Percentiles rank a stretch among this genome's conserved stretches.
These are phyloP conservation scores for Hucho hucho DNA, from an alignment of 2,113 vertebrate genomes.

Conservation along the genomic window DNA sequence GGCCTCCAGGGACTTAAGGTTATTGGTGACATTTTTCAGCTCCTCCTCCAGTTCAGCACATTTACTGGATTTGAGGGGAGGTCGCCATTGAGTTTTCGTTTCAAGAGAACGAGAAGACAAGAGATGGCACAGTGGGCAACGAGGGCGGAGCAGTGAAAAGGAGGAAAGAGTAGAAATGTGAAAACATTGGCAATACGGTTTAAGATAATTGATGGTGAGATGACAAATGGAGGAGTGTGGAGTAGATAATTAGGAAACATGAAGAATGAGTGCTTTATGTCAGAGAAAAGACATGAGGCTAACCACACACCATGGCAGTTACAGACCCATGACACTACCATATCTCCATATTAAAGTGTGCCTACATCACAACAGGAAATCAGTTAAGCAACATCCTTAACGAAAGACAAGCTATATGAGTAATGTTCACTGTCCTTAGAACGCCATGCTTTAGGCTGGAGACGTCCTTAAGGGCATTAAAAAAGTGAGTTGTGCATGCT, in stretches of 20 bases:
- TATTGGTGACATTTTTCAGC: constrained; percentile 98
- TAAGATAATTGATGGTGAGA: not conserved
- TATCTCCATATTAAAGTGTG: too few species aligned
- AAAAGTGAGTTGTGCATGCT: too few species aligned
- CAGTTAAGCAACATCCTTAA: too few species aligned
- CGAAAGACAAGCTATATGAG: too few species aligned
- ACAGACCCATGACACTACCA: too few species aligned
- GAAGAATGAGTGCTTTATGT: not conserved
- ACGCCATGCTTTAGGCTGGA: too few species aligned
- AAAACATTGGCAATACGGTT: not conserved
- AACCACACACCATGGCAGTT: too few species aligned
- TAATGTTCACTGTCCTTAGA: too few species aligned
- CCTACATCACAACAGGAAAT: too few species aligned
- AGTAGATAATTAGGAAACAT: not conserved
- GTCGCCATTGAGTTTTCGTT: constrained; percentile 6
- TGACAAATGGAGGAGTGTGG: too few species aligned
- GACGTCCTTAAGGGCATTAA: too few species aligned
- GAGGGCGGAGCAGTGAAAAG: not conserved
- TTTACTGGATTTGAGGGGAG: constrained; percentile 76
- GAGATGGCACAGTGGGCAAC: not conserved
- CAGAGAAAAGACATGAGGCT: not conserved
- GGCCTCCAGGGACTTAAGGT: constrained; percentile 97
- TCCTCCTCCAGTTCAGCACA: constrained; percentile 96
- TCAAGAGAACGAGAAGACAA: not conserved
- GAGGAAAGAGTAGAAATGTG: not conserved